Evolutionary conservation across 2,797 vertebrate genomes (phyloP), one percentile per base, ranked within the genome.

Genomic region (Darevskia mixta): DNA sequence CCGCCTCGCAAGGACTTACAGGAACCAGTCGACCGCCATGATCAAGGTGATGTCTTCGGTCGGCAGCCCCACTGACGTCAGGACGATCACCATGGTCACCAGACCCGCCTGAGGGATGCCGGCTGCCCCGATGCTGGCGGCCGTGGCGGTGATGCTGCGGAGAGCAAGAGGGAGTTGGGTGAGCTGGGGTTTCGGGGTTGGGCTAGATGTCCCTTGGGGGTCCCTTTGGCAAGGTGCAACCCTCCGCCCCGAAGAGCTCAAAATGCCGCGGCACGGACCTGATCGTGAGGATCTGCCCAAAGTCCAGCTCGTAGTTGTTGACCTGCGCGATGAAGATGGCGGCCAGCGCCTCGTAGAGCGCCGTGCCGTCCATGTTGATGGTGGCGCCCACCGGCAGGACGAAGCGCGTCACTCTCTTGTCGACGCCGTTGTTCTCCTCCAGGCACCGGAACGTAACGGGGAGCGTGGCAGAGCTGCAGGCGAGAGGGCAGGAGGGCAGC

Each of bases 311-410:
- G 58, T 99, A 98, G 95, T 98, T 97, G 95, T 99, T 99, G 94
- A 99, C 98, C 94, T 99, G 99, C 66, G 99, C 99, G 1, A 99
- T 99, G 93, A 99, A 99, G 95, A 99, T 99, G 95, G 99, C 98
- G 0, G 99, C 98, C 93, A 99, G 97, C 35, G 98, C 99, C 92
- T 99, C 98, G 0, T 99, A 99, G 29, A 99, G 97, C 11, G 98
- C 99, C 0, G 98, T 99, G 89, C 99, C 99, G 2, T 99, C 99
- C 99, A 99, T 99, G 96, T 99, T 99, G 94, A 99, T 98, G 1
- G 99, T 99, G 93, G 99, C 99, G 3, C 99, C 99, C 89, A 99
- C 99, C 0, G 99, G 98, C 79, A 99, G 97, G 38, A 99, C 97
- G 7, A 99, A 99, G 41, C 98, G 98, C 0, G 98, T 99, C 95